A percentile compares a stretch with the other conserved stretches of the same genome.
Evolutionary conservation across 2,797 vertebrate genomes (phyloP).

Genomic region (Tauraco hartlaubi): DNA sequence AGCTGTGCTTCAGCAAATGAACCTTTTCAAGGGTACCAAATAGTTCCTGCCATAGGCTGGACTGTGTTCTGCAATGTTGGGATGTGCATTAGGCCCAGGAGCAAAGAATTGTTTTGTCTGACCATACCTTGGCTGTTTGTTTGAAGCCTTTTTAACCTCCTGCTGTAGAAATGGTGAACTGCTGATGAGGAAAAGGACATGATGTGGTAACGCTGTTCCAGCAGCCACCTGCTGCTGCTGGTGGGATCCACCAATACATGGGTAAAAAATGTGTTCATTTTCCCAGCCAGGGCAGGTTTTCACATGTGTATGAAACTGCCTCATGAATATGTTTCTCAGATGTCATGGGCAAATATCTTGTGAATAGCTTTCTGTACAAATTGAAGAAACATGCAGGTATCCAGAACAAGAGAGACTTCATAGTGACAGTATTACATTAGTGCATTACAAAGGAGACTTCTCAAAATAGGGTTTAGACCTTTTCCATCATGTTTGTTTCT

Average conservation of each 20-base stretch:
- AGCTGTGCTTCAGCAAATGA: background rate
- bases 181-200: background rate
- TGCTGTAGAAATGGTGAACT: background rate
- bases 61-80: background rate
- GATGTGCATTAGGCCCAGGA: background rate
- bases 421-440: background rate
- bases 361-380: background rate
- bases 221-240: background rate
- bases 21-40: background rate
- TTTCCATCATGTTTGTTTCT: background rate
- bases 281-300: background rate
- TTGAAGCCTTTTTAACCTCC: constrained; percentile 33
- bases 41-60: background rate
- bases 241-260: background rate
- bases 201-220: background rate
- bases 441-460: background rate
- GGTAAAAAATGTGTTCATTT: background rate
- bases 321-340: background rate
- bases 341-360: background rate
- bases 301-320: background rate
- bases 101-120: background rate
- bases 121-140: background rate
- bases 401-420: background rate
- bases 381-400: background rate
- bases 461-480: background rate